phyloP scores from a whole-genome alignment of 2,113 vertebrate species.

The Rhea pennata region DNA sequence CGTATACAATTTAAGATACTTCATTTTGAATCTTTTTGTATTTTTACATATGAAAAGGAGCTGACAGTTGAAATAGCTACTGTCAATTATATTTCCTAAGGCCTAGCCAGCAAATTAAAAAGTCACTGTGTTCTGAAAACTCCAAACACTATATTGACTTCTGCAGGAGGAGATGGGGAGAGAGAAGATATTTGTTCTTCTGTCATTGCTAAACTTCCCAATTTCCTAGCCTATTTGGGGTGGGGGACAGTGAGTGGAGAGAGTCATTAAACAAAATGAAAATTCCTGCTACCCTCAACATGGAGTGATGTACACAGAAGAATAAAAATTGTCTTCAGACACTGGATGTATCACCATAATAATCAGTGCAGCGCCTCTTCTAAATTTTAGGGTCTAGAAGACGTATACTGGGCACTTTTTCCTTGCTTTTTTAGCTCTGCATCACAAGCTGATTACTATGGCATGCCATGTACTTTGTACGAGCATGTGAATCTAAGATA shows the following conservation, averaged over 20 bases:
- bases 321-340: background rate
- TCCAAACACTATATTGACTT: background rate
- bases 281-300: background rate
- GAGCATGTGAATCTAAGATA: background rate
- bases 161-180: background rate
- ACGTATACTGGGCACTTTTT: background rate
- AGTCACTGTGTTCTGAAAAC: background rate
- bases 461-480: background rate
- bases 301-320: background rate
- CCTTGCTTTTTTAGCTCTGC: background rate
- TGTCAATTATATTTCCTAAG: background rate
- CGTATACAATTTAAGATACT: background rate
- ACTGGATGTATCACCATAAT: background rate
- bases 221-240: background rate
- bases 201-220: background rate
- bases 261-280: background rate
- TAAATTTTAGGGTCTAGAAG: background rate
- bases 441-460: background rate
- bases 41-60: background rate
- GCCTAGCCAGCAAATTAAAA: background rate
- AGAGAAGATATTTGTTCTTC: background rate
- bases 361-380: background rate
- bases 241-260: background rate
- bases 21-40: background rate
- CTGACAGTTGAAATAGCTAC: background rate